Evolutionary conservation across 1,140 invertebrate genomes (phyloP), one percentile per base, ranked within the genome.

Genomic region (Leptopilina clavipes): DNA sequence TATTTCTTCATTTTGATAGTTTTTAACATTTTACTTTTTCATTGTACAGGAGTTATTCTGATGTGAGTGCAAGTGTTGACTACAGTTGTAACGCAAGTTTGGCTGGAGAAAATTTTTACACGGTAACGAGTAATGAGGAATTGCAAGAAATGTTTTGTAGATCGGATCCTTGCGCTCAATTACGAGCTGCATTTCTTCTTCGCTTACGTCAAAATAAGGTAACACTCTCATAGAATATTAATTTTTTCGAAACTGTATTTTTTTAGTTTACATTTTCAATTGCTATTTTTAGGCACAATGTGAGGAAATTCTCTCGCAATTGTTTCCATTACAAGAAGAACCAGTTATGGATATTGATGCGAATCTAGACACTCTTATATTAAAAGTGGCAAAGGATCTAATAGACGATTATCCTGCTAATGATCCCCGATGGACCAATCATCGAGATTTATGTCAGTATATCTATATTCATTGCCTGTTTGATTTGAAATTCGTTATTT

Each of bases 371-470:
- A 92, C 92, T 72, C 90, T 94, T 25, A 93, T 96, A 52, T 86
- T 95, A n/a, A 90, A 91, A 54, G 92, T 97, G 0, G 96, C 95
- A 74, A 91, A 92, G 75, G 94, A 97, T 84, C 90, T 98, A 72
- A 93, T 98, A 59, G 95, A 98, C 88, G 97, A 98, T 90, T 94
- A 94, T 79, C 97, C 97, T 8, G 93, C 94, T 1, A 93, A 95
- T 70, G 97, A 98, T 93, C 97, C 97, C 1, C 91, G 97, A 80
- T 98, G 95, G 96, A 92, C 86, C 0, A 87, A 89, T 76, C 84
- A 88, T 12, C 83, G 86, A 73, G 87, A 90, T 71, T 82, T 88
- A 18, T 83, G 88, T 89, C 81, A 82, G 76, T 81, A 44, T 45
- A 19, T 6, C 10, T 18, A 11, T 40, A 14, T 71, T 14, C 43